Percentiles rank a stretch among this genome's conserved stretches.
phyloP scores from a whole-genome alignment of 1,140 invertebrate genomes.

The Protaetia brevitarsis region DNA sequence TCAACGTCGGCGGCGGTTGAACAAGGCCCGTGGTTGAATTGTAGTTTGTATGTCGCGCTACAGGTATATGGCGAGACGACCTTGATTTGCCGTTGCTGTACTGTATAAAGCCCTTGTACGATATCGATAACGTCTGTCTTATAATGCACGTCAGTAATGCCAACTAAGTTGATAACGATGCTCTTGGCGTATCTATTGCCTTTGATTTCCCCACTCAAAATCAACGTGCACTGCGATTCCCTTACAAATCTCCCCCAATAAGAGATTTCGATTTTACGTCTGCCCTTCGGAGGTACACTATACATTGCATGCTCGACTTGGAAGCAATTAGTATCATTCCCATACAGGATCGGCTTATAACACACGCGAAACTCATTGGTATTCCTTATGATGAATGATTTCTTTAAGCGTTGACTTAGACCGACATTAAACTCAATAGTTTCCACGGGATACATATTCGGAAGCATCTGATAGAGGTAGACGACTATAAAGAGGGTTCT shows the following conservation, averaged over 20 bases:
- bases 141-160: slow-evolving; percentile 31
- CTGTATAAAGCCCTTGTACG: slow-evolving; percentile 35
- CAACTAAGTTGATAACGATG: slow-evolving; percentile 42
- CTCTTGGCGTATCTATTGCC: slow-evolving; percentile 40
- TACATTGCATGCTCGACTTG: slow-evolving; percentile 25
- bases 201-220: slow-evolving; percentile 44
- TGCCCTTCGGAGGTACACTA: slow-evolving; percentile 27
- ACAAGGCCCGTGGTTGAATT: neutral
- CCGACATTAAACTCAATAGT: slow-evolving; percentile 36
- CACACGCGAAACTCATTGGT: slow-evolving; percentile 28
- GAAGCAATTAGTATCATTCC: slow-evolving; percentile 38
- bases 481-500: slow-evolving; percentile 47
- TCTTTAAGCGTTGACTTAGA: slow-evolving; percentile 27
- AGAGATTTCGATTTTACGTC: slow-evolving; percentile 29
- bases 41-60: slow-evolving; percentile 18
- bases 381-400: slow-evolving; percentile 33
- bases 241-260: slow-evolving; percentile 31
- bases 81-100: slow-evolving; percentile 31
- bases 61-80: slow-evolving; percentile 36
- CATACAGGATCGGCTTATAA: slow-evolving; percentile 36
- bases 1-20: neutral
- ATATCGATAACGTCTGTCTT: slow-evolving; percentile 28
- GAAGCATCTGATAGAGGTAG: slow-evolving; percentile 47
- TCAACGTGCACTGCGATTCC: slow-evolving; percentile 34
- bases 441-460: slow-evolving; percentile 40